phyloP scores from a whole-genome alignment of 2,113 vertebrate genomes.

The Dromaius novaehollandiae region DNA sequence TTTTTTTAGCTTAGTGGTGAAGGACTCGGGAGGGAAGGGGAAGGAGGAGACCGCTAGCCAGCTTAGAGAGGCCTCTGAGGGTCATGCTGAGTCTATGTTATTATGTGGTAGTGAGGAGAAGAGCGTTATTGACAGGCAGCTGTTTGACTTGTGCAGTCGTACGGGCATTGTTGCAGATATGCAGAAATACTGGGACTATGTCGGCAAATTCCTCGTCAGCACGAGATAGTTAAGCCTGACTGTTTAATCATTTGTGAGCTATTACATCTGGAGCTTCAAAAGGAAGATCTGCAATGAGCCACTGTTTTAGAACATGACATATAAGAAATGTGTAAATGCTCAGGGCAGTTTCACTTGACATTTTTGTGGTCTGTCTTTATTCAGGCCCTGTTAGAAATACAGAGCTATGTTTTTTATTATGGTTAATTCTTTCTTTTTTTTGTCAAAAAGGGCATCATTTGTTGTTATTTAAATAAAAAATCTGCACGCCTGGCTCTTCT shows the following conservation, averaged over 20 bases:
- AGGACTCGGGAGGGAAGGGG: conserved; percentile 50
- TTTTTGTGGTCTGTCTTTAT: neutral
- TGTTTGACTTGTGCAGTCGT: conserved; percentile 44
- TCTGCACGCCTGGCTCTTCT: neutral
- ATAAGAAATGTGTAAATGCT: neutral
- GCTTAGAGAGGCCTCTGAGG: conserved; percentile 63
- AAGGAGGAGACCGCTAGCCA: conserved; percentile 65
- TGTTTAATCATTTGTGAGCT: conserved; percentile 56
- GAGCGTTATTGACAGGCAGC: conserved; percentile 57
- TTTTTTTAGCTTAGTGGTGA: neutral
- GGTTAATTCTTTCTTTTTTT: neutral
- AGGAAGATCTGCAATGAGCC: neutral
- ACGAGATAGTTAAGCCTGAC: conserved; percentile 55
- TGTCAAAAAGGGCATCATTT: neutral
- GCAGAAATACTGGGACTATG: conserved; percentile 37
- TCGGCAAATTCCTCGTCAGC: conserved; percentile 54
- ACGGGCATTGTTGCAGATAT: neutral
- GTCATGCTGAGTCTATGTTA: conserved; percentile 55
- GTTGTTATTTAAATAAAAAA: neutral
- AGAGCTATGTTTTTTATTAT: neutral
- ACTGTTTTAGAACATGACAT: neutral
- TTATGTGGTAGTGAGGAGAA: conserved; percentile 38
- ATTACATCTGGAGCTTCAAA: conserved; percentile 18
- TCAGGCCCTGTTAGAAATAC: neutral
- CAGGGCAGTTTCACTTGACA: neutral